phyloP scores from a whole-genome alignment of 2,113 vertebrate genomes.

The Riparia riparia region DNA sequence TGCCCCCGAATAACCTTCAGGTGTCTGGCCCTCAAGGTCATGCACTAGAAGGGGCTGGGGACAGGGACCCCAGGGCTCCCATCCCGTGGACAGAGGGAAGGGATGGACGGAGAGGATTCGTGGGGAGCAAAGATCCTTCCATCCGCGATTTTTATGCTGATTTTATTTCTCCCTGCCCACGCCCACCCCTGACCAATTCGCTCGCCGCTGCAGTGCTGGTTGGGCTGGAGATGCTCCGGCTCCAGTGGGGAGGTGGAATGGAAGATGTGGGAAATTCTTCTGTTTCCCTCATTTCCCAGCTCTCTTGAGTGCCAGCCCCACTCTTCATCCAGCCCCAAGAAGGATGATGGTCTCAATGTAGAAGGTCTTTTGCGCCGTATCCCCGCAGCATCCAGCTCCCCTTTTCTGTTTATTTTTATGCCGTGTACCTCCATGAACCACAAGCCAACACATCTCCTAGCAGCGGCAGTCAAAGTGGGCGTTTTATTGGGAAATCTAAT shows the following conservation, averaged over 20 bases:
- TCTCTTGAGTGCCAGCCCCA: not conserved
- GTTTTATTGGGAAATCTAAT: constrained; percentile 42
- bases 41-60: accelerated
- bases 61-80: not conserved
- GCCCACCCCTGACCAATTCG: not conserved
- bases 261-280: constrained; percentile 31
- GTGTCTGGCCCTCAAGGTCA: constrained; percentile 6
- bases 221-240: not conserved
- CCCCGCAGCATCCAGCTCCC: not conserved
- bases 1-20: constrained; percentile 48
- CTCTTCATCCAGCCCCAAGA: not conserved
- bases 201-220: not conserved
- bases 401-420: not conserved
- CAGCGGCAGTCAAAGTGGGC: constrained; percentile 27
- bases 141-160: not conserved
- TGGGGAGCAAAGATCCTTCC: not conserved
- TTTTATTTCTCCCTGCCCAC: constrained; percentile 13
- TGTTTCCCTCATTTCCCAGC: not conserved
- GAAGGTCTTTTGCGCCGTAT: not conserved
- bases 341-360: not conserved
- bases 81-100: accelerated
- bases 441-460: constrained; percentile 9
- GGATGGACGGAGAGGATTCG: not conserved
- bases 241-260: not conserved
- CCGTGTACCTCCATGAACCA: not conserved